Percentiles rank a stretch among this genome's conserved stretches.
Evolutionary conservation across 2,888 invertebrate genomes (phyloP).

Genomic region (Cryptosula pallasiana): DNA sequence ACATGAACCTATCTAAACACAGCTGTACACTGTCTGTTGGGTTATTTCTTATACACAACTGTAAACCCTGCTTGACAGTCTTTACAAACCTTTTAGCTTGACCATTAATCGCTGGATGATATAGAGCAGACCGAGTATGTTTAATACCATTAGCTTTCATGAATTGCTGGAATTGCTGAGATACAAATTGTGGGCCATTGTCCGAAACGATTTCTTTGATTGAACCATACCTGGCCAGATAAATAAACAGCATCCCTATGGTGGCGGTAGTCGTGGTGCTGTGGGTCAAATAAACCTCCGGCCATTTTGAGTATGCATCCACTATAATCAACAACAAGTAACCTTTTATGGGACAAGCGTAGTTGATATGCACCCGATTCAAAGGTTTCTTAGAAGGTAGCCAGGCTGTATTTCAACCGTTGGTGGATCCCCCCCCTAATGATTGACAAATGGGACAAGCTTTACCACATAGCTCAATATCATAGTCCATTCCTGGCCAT

Average conservation of each 20-base stretch:
- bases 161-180: background rate
- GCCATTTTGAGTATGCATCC: slow-evolving; percentile 15
- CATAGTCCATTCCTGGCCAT: background rate
- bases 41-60: background rate
- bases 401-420: background rate
- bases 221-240: background rate
- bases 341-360: background rate
- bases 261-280: background rate
- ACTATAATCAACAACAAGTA: background rate
- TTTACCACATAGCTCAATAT: background rate
- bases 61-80: background rate
- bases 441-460: background rate
- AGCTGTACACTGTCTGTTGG: background rate
- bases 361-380: slow-evolving; percentile 1
- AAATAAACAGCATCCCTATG: background rate
- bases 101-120: background rate
- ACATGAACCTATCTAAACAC: background rate
- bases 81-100: background rate
- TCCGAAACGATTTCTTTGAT: background rate
- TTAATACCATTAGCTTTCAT: background rate
- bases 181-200: slow-evolving; percentile 12
- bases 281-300: background rate
- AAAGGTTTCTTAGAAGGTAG: background rate
- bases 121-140: background rate
- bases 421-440: background rate